These are phyloP conservation scores for Orientallactaga bullata DNA, from an alignment of 2,113 vertebrate species.

Conservation along the genomic window DNA sequence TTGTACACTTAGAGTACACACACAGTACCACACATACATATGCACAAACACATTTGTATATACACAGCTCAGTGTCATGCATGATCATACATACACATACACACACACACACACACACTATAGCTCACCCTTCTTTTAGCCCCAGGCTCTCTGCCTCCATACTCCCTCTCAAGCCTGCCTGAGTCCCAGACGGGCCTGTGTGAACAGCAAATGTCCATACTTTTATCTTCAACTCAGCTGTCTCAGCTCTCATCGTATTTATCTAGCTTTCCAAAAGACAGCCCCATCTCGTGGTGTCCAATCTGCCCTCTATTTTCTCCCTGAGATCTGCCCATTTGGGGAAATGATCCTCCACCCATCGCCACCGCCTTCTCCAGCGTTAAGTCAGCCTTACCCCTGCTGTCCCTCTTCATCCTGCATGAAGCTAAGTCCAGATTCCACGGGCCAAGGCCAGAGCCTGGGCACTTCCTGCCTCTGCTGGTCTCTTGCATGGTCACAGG, in stretches of 20 bases:
- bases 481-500: neutral
- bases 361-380: no score
- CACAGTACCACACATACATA: neutral
- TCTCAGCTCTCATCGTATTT: neutral
- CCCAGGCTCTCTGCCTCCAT: neutral
- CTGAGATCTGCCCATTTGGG: neutral
- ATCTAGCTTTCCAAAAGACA: neutral
- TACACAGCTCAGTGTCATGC: neutral
- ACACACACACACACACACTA: neutral
- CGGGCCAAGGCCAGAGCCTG: neutral
- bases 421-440: neutral
- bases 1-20: neutral
- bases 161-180: neutral
- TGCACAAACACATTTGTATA: no score
- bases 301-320: neutral
- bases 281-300: neutral
- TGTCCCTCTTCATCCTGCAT: no score
- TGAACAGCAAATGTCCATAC: accelerated
- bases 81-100: neutral
- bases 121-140: neutral
- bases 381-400: neutral
- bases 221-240: neutral
- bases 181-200: neutral
- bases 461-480: neutral
- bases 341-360: neutral